Evolutionary conservation across 2,888 invertebrate species (phyloP), one percentile per base, ranked within the genome.

Genomic region (Cylindroiulus punctatus): DNA sequence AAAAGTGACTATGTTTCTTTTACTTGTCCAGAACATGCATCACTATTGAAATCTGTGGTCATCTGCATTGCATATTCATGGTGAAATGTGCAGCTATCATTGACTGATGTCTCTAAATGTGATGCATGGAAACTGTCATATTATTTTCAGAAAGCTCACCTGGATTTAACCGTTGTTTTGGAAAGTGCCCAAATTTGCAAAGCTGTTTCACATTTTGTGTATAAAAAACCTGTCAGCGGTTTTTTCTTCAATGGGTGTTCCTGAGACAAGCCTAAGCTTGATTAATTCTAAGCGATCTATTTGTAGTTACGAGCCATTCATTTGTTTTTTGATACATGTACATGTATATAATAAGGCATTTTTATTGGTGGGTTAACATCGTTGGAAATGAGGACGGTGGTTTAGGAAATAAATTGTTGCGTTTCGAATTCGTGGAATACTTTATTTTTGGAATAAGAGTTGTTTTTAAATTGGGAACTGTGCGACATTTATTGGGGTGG

Each of bases 251-350:
- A 30, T 30, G 76, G 76, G 76, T 76, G 76, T 26, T 76, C 14
- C 30, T 30, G 7, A 76, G 26, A 14, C 76, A 30, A 76, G 76
- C 26, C 76, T 76, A 76, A 76, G 76, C 76, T 22, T 76, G 22
- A 76, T 76, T 76, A 76, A 76, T 76, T 76, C 30, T 7, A 65
- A 76, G 76, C 76, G 12, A 76, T 76, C 26, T 76, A 14, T 26
- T 76, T 76, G 76, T 76, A 30, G 26, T 76, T 76, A 76, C 76
- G 30, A 76, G 76, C 76, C 26, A 76, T 76, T 76, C 76, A 76
- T 76, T 30, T 76, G 76, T 76, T 76, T 8, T 76, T 14, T 10
- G 22, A 76, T 30, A 10, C 7, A 65, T 36, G 36, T 36, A 36
- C 36, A 36, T 36, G 36, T 2, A 36, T 36, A 36, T 8, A 65